Evolutionary conservation across 2,797 vertebrate species (phyloP).

Genomic region (Nyctibius grandis): DNA sequence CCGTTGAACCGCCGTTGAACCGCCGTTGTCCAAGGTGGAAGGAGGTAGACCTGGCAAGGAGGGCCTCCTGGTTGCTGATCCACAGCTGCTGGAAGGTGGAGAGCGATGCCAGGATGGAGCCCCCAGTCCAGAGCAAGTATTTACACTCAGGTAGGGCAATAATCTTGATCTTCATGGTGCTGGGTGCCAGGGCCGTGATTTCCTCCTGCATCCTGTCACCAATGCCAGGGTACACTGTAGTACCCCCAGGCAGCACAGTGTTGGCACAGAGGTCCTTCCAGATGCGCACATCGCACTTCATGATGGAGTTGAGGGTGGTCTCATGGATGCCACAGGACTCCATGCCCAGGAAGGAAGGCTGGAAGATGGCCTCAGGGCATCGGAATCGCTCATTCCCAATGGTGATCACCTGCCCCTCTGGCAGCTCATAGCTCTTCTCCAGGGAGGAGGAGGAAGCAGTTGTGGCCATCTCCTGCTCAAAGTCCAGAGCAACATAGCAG

Average conservation of each 20-base stretch:
- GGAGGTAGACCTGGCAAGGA: neutral
- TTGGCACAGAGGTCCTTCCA: slow-evolving; percentile 50
- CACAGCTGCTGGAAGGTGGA: slow-evolving; percentile 76
- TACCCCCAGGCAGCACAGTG: slow-evolving; percentile 7
- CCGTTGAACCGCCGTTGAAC: too few species aligned
- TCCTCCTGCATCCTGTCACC: slow-evolving; percentile 72
- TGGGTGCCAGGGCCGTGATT: slow-evolving; percentile 46
- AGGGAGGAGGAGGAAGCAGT: slow-evolving; percentile 24
- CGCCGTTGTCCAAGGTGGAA: too few species aligned
- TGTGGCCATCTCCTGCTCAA: slow-evolving; percentile 63
- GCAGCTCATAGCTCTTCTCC: slow-evolving; percentile 57
- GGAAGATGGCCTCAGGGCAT: slow-evolving; percentile 61
- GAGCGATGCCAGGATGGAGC: slow-evolving; percentile 74
- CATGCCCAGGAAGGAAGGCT: slow-evolving; percentile 58
- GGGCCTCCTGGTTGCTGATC: slow-evolving; percentile 70
- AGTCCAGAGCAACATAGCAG: slow-evolving; percentile 63
- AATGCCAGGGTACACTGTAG: slow-evolving; percentile 59
- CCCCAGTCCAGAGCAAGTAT: slow-evolving; percentile 71
- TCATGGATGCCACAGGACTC: slow-evolving; percentile 54
- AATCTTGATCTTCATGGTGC: slow-evolving; percentile 67
- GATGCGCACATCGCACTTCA: slow-evolving; percentile 66
- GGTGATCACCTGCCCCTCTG: slow-evolving; percentile 43
- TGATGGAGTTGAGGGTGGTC: slow-evolving; percentile 62
- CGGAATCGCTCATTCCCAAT: slow-evolving; percentile 42
- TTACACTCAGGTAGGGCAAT: slow-evolving; percentile 61